These are phyloP conservation scores for Rana temporaria DNA, from an alignment of 2,113 vertebrate species.

Conservation along the genomic window DNA sequence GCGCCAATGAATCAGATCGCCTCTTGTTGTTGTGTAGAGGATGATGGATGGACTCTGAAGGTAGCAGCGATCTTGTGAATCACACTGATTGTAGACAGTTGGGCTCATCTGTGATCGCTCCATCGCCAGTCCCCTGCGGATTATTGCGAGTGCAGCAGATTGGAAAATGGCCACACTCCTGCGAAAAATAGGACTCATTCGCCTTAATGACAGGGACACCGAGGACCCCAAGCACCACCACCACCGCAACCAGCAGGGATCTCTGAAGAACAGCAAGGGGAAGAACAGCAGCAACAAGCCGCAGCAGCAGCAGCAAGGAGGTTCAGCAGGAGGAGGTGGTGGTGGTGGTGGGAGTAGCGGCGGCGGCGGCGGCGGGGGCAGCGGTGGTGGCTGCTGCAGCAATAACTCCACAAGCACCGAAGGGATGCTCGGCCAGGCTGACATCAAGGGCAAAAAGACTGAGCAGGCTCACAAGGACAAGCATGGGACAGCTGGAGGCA, in stretches of 20 bases:
- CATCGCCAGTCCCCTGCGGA: not conserved
- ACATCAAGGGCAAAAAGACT: slow-evolving; percentile 78
- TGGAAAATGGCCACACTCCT: slow-evolving; percentile 92
- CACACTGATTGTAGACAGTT: not conserved
- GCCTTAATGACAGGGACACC: slow-evolving; percentile 94
- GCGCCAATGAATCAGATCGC: slow-evolving; percentile 12
- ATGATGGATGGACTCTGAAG: slow-evolving; percentile 22
- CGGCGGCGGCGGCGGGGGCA: slow-evolving; percentile 75
- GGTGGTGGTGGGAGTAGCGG: slow-evolving; percentile 74
- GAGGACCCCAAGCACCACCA: slow-evolving; percentile 94
- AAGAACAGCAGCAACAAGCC: slow-evolving; percentile 85
- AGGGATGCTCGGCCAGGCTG: slow-evolving; percentile 77
- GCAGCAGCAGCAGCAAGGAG: slow-evolving; percentile 77
- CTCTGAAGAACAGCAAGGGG: slow-evolving; percentile 86
- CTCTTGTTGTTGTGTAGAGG: not conserved
- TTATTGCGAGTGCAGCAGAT: not conserved
- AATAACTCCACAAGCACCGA: slow-evolving; percentile 58
- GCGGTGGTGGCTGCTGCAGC: slow-evolving; percentile 72
- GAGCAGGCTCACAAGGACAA: slow-evolving; percentile 82
- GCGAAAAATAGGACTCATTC: slow-evolving; percentile 96
- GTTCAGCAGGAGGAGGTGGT: slow-evolving; percentile 70
- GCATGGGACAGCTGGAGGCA: slow-evolving; percentile 64
- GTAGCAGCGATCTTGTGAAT: too few species aligned
- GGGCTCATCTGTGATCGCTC: not conserved
- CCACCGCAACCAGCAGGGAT: slow-evolving; percentile 83